A percentile compares a stretch with the other conserved stretches of the same genome.
Conservation (phyloP, 2,797 vertebrate genomes). For the Myotis planiceps region DNA sequence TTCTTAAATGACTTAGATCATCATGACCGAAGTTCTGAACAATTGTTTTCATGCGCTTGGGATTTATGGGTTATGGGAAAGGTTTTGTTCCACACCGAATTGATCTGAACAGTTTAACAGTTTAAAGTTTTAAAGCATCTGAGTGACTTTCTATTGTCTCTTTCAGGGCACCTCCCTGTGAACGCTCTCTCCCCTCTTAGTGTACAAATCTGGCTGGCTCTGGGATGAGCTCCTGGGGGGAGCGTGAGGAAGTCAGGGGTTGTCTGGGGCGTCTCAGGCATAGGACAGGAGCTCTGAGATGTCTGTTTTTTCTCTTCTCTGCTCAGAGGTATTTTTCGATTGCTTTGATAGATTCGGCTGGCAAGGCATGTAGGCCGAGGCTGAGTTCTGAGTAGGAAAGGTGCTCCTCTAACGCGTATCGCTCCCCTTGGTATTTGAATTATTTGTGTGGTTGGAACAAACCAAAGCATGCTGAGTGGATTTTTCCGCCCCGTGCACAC, state of each 20-base stretch:
- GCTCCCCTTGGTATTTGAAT: constrained; percentile 49
- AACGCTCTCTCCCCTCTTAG: neutral
- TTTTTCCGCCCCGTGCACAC: neutral
- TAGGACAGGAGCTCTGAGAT: neutral
- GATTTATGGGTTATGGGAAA: neutral
- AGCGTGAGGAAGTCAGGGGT: neutral
- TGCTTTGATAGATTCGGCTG: neutral
- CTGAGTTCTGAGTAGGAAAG: constrained; percentile 9
- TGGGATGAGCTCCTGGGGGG: neutral
- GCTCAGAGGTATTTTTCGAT: neutral
- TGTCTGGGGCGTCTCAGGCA: neutral
- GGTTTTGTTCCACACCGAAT: neutral
- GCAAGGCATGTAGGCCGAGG: neutral
- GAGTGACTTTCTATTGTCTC: neutral
- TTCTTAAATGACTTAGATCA: constrained; percentile 5
- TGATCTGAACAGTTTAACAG: neutral
- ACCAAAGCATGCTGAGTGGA: neutral
- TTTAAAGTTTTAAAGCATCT: neutral
- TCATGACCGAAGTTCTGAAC: neutral
- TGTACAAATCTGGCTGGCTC: neutral
- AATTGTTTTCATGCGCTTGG: neutral
- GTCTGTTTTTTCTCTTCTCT: neutral
- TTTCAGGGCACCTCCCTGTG: neutral
- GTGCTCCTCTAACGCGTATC: neutral
- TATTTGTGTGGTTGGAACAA: constrained; percentile 36